These are phyloP conservation scores for Echeneis naucrates DNA, from an alignment of 2,797 vertebrate genomes.

Conservation along the genomic window DNA sequence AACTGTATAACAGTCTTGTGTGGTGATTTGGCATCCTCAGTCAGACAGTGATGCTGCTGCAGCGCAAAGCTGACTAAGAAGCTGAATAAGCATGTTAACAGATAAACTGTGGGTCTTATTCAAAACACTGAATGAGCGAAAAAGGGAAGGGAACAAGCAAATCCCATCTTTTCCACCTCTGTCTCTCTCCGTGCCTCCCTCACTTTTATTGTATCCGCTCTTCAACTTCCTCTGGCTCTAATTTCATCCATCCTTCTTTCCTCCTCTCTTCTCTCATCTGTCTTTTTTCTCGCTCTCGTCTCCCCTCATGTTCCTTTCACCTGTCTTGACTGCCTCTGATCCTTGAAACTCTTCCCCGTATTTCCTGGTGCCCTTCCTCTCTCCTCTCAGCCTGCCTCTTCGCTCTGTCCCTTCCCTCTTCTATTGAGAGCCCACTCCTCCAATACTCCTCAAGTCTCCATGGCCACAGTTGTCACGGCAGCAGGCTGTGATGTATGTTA, in stretches of 20 bases:
- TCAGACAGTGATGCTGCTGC: constrained; percentile 1
- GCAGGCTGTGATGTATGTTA: constrained; percentile 68
- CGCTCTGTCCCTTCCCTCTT: constrained; percentile 19
- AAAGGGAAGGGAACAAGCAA: not conserved
- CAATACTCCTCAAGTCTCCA: constrained; percentile 73
- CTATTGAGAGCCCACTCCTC: constrained; percentile 52
- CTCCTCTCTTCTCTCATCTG: not conserved
- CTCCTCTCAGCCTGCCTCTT: constrained; percentile 33
- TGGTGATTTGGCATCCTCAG: not conserved
- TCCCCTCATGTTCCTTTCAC: not conserved
- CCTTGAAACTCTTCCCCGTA: not conserved
- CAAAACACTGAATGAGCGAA: not conserved
- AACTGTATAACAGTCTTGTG: too few species aligned
- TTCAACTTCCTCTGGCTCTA: too few species aligned
- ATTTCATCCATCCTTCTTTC: not conserved
- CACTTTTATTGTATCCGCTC: not conserved
- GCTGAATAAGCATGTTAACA: constrained; percentile 15
- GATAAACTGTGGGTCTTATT: constrained; percentile 15
- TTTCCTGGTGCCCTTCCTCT: constrained; percentile 1
- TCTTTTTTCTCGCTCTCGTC: too few species aligned
- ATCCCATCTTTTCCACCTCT: constrained; percentile 1
- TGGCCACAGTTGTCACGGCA: constrained; percentile 82
- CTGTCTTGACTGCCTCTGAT: not conserved
- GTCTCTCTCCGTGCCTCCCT: constrained; percentile 33
- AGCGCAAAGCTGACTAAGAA: constrained; percentile 14